These are phyloP conservation scores for Zeuzera pyrina DNA, from an alignment of 2,888 invertebrate genomes.

Conservation along the genomic window DNA sequence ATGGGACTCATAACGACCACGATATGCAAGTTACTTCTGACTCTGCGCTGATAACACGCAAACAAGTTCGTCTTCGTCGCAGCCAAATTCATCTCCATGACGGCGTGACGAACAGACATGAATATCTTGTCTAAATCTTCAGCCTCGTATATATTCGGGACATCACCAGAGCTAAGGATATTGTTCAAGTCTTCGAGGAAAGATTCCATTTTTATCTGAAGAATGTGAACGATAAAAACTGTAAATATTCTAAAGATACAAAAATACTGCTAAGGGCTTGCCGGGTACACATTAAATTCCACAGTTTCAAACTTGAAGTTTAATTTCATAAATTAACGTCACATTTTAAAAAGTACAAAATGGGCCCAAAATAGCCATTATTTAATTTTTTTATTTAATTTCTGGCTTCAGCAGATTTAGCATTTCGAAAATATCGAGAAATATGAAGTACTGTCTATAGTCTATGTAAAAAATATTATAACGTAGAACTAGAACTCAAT, in stretches of 20 bases:
- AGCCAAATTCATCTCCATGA: slow-evolving; percentile 81
- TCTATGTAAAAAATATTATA: too few relatives aligned
- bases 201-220: slow-evolving; percentile 87
- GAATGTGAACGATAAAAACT: slow-evolving; percentile 1
- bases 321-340: neutral
- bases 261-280: too few relatives aligned
- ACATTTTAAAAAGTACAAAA: neutral
- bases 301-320: too few relatives aligned
- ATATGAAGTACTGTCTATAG: too few relatives aligned
- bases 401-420: too few relatives aligned
- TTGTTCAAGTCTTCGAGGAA: slow-evolving; percentile 93
- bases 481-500: too few relatives aligned
- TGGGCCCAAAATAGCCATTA: too few relatives aligned
- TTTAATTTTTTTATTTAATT: too few relatives aligned
- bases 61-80: slow-evolving; percentile 90
- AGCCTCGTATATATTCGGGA: slow-evolving; percentile 88
- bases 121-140: slow-evolving; percentile 86
- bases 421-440: too few relatives aligned
- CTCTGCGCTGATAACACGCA: slow-evolving; percentile 84
- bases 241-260: too few relatives aligned
- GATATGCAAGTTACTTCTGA: slow-evolving; percentile 86
- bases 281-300: too few relatives aligned
- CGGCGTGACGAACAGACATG: slow-evolving; percentile 80
- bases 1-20: slow-evolving; percentile 85
- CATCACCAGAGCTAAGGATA: slow-evolving; percentile 89